phyloP scores from a whole-genome alignment of 2,113 vertebrate genomes.

The Zeus faber region DNA sequence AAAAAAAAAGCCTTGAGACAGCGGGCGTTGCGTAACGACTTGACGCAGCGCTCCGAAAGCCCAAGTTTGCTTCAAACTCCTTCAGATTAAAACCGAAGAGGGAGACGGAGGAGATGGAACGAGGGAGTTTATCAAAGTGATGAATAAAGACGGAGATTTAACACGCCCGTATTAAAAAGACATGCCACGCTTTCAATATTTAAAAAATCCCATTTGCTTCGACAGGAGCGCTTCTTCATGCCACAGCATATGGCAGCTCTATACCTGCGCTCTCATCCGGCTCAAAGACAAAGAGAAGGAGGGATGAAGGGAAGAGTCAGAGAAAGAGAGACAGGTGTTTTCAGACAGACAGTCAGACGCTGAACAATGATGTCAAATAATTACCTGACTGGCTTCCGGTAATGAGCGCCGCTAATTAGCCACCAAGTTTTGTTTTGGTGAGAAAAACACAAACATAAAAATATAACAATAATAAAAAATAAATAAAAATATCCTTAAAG shows the following conservation, averaged over 20 bases:
- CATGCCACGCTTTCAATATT: conserved; percentile 73
- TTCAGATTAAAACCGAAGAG: conserved; percentile 31
- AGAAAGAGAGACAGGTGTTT: conserved; percentile 54
- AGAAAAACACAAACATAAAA: conserved; percentile 65
- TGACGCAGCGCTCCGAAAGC: conserved; percentile 45
- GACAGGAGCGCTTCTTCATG: conserved; percentile 73
- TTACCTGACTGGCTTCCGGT: conserved; percentile 94
- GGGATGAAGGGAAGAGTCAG: conserved; percentile 10
- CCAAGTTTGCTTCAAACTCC: conserved; percentile 53
- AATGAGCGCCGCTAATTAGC: conserved; percentile 99
- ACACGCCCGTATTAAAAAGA: conserved; percentile 73
- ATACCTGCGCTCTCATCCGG: conserved; percentile 70
- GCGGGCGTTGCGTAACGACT: conserved; percentile 59
- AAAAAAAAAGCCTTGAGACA: conserved; percentile 5
- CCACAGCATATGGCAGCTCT: conserved; percentile 72
- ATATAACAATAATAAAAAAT: conserved; percentile 89
- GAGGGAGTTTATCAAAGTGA: conserved; percentile 71
- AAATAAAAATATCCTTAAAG: background rate
- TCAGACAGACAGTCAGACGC: conserved; percentile 74
- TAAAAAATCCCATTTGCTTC: conserved; percentile 75
- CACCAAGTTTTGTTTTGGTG: conserved; percentile 95
- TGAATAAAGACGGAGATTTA: conserved; percentile 71
- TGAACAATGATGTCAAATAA: conserved; percentile 99
- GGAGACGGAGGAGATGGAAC: conserved; percentile 25
- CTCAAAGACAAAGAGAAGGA: conserved; percentile 50